Conservation (phyloP, 2,888 invertebrate species). For the Catocala nupta region DNA sequence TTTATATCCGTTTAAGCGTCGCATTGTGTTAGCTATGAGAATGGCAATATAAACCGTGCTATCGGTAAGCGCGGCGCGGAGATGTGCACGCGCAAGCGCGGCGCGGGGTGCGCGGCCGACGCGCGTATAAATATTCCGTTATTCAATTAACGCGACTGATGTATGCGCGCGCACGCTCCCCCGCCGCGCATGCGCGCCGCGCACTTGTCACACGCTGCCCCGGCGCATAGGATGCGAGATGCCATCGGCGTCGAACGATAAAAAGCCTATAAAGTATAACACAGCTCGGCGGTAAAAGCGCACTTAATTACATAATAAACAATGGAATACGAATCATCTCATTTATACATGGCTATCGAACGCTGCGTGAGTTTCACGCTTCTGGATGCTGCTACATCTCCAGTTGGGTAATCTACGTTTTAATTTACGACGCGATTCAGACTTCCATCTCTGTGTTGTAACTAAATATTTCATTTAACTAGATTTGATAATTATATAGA, state of each 20-base stretch:
- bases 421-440: too few relatives aligned
- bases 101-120: not conserved
- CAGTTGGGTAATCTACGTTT: not conserved
- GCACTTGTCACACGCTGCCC: constrained; percentile 26
- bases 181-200: constrained; percentile 22
- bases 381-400: constrained; percentile 11
- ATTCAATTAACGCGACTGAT: constrained; percentile 58
- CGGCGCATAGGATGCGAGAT: constrained; percentile 9
- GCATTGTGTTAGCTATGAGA: constrained; percentile 40
- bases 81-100: constrained; percentile 6
- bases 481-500: too few relatives aligned
- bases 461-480: too few relatives aligned
- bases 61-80: constrained; percentile 13
- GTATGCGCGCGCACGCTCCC: constrained; percentile 51
- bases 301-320: constrained; percentile 18
- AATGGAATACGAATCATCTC: constrained; percentile 19
- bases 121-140: constrained; percentile 45
- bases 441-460: too few relatives aligned
- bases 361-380: constrained; percentile 13
- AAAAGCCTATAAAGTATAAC: constrained; percentile 19
- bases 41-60: constrained; percentile 44
- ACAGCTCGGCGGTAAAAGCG: not conserved
- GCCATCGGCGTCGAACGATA: constrained; percentile 13
- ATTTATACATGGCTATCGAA: constrained; percentile 1
- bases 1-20: constrained; percentile 44